A percentile compares a stretch with the other conserved stretches of the same genome.
Evolutionary conservation across 2,797 vertebrate genomes (phyloP).

Genomic region (Epinephelus malabaricus): DNA sequence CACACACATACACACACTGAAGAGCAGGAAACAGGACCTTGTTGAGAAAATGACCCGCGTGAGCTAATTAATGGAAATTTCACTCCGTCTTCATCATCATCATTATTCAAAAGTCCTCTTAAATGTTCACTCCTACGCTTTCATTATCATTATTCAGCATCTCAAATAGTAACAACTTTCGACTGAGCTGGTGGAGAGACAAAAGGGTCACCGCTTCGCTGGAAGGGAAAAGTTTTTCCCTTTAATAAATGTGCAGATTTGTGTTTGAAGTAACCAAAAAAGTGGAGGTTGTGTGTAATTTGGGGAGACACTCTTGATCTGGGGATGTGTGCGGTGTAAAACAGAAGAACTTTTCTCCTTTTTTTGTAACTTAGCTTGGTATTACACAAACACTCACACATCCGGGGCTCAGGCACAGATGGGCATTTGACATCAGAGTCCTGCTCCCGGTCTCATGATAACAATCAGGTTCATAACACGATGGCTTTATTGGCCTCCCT

Average conservation of each 20-base stretch:
- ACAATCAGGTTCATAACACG: constrained; percentile 66
- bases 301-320: neutral
- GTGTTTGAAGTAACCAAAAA: constrained; percentile 39
- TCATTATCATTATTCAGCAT: constrained; percentile 51
- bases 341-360: neutral
- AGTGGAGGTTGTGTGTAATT: constrained; percentile 15
- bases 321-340: neutral
- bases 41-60: constrained; percentile 63
- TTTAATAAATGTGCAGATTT: constrained; percentile 37
- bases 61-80: constrained; percentile 68
- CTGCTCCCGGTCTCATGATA: constrained; percentile 52
- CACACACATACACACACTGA: constrained; percentile 31
- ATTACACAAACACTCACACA: constrained; percentile 19
- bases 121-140: constrained; percentile 56
- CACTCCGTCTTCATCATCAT: constrained; percentile 52
- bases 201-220: constrained; percentile 35
- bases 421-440: constrained; percentile 49
- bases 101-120: constrained; percentile 52
- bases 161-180: constrained; percentile 20
- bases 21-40: constrained; percentile 59
- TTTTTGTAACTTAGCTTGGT: neutral
- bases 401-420: constrained; percentile 47
- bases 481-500: constrained; percentile 50
- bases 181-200: constrained; percentile 19
- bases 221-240: constrained; percentile 8